Conservation (phyloP, 2,113 vertebrate genomes). For the Takifugu bimaculatus region DNA sequence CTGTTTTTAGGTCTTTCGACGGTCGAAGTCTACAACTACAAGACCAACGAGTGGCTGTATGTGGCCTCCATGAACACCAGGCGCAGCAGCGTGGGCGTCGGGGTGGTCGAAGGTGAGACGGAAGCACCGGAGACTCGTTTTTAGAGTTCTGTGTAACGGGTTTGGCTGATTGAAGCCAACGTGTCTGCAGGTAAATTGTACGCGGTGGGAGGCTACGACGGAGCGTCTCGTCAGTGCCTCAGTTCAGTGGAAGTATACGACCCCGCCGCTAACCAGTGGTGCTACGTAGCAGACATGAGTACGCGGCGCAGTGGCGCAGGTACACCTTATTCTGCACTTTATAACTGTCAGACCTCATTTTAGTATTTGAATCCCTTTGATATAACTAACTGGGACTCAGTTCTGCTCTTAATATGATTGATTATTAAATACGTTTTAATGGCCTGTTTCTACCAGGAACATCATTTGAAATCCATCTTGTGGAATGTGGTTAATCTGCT, state of each 20-base stretch:
- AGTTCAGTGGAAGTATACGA: constrained; percentile 94
- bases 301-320: constrained; percentile 96
- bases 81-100: constrained; percentile 95
- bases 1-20: constrained; percentile 82
- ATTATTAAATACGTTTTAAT: no score
- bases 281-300: constrained; percentile 91
- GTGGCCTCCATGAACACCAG: constrained; percentile 95
- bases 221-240: constrained; percentile 93
- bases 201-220: constrained; percentile 92
- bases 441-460: no score
- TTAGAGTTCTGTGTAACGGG: no score
- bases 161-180: not conserved
- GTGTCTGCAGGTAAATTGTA: constrained; percentile 84
- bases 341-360: not conserved
- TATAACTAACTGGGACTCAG: no score
- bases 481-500: no score
- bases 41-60: constrained; percentile 91
- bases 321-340: constrained; percentile 36
- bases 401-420: no score
- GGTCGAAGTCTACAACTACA: constrained; percentile 89
- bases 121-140: not conserved
- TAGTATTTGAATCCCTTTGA: no score
- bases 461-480: no score
- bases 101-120: constrained; percentile 88
- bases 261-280: constrained; percentile 88